Conservation (phyloP, 2,113 vertebrate species). For the Phasianus colchicus region DNA sequence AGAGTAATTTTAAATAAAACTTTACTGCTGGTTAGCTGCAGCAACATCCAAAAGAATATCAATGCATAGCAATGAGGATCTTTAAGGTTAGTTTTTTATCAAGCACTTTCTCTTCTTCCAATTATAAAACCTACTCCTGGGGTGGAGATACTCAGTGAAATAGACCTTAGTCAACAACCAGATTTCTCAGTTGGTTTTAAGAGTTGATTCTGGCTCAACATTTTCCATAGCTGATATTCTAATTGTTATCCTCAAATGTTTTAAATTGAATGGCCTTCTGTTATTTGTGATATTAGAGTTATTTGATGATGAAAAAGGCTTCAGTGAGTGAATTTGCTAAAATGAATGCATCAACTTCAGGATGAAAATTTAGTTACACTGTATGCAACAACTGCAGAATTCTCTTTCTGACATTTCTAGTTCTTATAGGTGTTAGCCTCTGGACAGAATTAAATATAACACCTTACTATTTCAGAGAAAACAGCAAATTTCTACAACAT, state of each 20-base stretch:
- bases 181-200: not conserved
- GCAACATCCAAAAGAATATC: not conserved
- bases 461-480: not conserved
- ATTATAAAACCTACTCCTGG: not conserved
- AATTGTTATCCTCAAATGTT: not conserved
- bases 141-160: not conserved
- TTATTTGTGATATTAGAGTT: not conserved
- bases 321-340: not conserved
- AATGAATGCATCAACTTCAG: not conserved
- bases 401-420: not conserved
- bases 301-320: not conserved
- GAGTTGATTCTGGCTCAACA: not conserved
- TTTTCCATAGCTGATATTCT: not conserved
- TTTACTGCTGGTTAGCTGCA: not conserved
- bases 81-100: conserved; percentile 9
- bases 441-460: not conserved
- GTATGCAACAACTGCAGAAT: not conserved
- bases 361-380: not conserved
- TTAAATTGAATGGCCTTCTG: not conserved
- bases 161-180: not conserved
- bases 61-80: not conserved
- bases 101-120: not conserved
- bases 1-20: not conserved
- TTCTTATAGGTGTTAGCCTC: not conserved
- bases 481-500: not conserved